These are phyloP conservation scores for Orthosia gracilis DNA, from an alignment of 2,888 invertebrate species.

Conservation along the genomic window DNA sequence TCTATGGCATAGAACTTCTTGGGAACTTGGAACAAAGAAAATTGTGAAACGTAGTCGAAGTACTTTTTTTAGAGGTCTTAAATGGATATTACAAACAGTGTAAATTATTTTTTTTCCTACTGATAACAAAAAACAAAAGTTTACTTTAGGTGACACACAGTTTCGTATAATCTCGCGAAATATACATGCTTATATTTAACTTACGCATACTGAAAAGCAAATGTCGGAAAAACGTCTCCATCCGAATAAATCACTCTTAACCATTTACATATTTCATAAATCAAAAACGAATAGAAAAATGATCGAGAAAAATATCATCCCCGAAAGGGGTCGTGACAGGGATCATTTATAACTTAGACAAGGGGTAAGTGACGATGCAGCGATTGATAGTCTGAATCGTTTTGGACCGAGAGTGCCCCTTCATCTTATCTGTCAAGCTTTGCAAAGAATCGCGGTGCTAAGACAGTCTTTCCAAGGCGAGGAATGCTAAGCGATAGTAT, in stretches of 20 bases:
- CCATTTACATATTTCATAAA: constrained; percentile 34
- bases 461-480: neutral
- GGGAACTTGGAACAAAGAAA: neutral
- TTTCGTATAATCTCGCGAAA: no score
- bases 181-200: neutral
- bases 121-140: no score
- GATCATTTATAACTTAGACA: constrained; percentile 59
- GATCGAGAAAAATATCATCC: constrained; percentile 31
- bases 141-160: no score
- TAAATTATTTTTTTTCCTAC: no score
- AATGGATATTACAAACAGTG: no score
- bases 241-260: neutral
- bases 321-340: constrained; percentile 26
- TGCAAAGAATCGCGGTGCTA: constrained; percentile 5
- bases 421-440: constrained; percentile 50
- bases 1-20: neutral
- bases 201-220: neutral
- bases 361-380: constrained; percentile 57
- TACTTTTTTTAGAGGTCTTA: no score
- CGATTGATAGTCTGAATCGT: constrained; percentile 54
- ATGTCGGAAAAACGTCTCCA: neutral
- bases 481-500: constrained; percentile 17
- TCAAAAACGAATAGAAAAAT: constrained; percentile 24
- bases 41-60: neutral
- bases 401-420: constrained; percentile 46